Percentiles rank a stretch among this genome's conserved stretches.
Evolutionary conservation across 1,140 invertebrate species (phyloP).

Genomic region (Lasioglossum albipes): DNA sequence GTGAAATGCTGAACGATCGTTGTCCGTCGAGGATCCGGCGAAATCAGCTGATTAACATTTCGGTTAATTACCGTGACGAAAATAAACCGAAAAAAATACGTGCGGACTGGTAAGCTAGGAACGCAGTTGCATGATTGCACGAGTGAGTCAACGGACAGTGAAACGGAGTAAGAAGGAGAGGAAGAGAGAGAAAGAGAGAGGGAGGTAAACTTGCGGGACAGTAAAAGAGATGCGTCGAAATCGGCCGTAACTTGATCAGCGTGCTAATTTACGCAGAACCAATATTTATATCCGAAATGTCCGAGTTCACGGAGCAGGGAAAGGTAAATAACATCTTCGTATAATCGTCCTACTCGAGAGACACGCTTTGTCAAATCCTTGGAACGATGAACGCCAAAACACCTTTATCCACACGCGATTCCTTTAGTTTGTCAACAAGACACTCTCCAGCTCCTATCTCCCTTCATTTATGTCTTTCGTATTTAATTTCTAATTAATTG

Average conservation of each 20-base stretch:
- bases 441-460: neutral
- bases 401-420: conserved; percentile 38
- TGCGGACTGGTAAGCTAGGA: neutral
- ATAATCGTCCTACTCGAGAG: neutral
- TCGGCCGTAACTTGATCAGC: conserved; percentile 31
- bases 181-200: conserved; percentile 16
- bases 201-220: conserved; percentile 30
- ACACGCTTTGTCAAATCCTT: conserved; percentile 10
- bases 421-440: conserved; percentile 13
- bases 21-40: neutral
- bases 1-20: neutral
- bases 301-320: conserved; percentile 70
- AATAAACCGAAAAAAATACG: neutral
- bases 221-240: conserved; percentile 59
- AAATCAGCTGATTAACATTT: neutral
- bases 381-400: conserved; percentile 28
- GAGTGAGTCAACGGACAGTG: conserved; percentile 21
- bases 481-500: neutral
- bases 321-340: conserved; percentile 57
- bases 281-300: conserved; percentile 58
- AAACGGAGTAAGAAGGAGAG: conserved; percentile 8
- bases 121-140: conserved; percentile 11
- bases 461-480: neutral
- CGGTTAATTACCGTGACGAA: neutral
- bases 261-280: conserved; percentile 18